phyloP scores from a whole-genome alignment of 2,797 vertebrate species.

The Muscicapa comitata region DNA sequence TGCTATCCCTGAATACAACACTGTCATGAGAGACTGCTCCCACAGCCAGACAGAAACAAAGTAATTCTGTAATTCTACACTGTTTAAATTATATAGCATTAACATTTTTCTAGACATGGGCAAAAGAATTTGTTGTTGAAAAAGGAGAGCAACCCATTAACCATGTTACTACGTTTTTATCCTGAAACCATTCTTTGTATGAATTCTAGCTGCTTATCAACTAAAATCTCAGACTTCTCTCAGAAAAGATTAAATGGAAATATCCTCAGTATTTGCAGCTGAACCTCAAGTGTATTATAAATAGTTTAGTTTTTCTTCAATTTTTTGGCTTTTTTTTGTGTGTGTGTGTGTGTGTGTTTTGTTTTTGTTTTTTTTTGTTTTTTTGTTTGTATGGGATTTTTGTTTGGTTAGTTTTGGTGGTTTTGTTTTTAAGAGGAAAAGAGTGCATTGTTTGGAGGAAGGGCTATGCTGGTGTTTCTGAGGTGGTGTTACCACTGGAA shows the following conservation, averaged over 20 bases:
- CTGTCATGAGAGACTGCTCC: neutral
- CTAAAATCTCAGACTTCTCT: neutral
- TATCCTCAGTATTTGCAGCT: neutral
- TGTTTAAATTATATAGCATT: neutral
- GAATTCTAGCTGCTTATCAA: neutral
- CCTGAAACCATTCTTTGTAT: neutral
- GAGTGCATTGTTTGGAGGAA: neutral
- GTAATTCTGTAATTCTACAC: neutral
- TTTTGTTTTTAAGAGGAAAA: neutral
- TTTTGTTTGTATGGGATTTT: too few relatives aligned
- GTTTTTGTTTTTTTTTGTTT: neutral
- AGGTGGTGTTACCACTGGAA: neutral
- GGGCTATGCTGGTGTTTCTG: neutral
- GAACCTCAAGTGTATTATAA: neutral
- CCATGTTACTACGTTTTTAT: accelerated
- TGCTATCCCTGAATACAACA: neutral
- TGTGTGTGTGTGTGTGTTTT: too few relatives aligned
- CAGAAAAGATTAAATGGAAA: neutral
- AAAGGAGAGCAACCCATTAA: neutral
- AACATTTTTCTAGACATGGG: neutral
- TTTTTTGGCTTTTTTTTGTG: neutral
- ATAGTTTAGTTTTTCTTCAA: neutral
- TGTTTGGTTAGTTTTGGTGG: too few relatives aligned
- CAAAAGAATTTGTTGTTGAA: neutral
- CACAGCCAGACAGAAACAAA: neutral